A percentile compares a stretch with the other conserved stretches of the same genome.
phyloP scores from a whole-genome alignment of 2,113 vertebrate genomes.

The Pycnonotus jocosus region DNA sequence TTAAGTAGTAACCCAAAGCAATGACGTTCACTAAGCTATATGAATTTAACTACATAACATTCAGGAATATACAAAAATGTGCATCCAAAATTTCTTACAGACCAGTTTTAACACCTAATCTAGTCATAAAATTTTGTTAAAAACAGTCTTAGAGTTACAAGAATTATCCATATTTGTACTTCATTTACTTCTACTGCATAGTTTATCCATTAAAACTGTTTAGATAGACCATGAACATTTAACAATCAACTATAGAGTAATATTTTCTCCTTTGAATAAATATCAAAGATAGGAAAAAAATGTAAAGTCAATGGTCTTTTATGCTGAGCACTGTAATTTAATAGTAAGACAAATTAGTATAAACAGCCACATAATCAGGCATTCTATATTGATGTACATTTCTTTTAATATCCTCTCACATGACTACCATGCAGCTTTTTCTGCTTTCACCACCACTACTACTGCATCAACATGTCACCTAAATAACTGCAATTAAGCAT shows the following conservation, averaged over 20 bases:
- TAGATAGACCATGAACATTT: not conserved
- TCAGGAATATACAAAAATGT: not conserved
- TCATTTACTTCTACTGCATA: not conserved
- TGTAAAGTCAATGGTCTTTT: not conserved
- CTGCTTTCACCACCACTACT: constrained; percentile 59
- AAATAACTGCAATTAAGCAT: constrained; percentile 79
- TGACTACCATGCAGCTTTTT: constrained; percentile 51
- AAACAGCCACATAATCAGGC: constrained; percentile 40
- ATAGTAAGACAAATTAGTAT: constrained; percentile 43
- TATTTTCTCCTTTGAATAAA: not conserved
- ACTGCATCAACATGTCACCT: constrained; percentile 74
- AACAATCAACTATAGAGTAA: not conserved
- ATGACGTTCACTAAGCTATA: not conserved
- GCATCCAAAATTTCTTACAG: not conserved
- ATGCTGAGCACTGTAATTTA: constrained; percentile 28
- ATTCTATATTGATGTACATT: constrained; percentile 34
- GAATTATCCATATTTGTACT: not conserved
- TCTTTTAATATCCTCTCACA: constrained; percentile 61
- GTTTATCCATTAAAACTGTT: not conserved
- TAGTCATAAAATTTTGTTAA: not conserved
- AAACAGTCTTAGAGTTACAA: not conserved
- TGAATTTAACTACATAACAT: not conserved
- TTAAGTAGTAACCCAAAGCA: not conserved
- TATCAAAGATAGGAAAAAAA: not conserved
- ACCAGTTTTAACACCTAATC: not conserved